A percentile compares a stretch with the other conserved stretches of the same genome.
Conservation (phyloP, 2,888 invertebrate species). For the Dasysyrphus albostriatus region DNA sequence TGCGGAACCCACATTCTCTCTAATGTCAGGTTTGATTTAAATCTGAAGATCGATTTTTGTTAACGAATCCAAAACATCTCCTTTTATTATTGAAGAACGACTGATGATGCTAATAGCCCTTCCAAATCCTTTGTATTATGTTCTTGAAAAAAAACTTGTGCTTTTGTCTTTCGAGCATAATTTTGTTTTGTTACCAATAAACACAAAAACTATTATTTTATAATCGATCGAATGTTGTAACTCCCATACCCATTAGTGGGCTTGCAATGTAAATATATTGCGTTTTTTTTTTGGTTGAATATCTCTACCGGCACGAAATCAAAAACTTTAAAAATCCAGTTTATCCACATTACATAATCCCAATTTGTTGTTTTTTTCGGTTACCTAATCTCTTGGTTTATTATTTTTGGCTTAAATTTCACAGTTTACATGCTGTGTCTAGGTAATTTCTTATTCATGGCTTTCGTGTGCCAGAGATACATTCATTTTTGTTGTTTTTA, state of each 20-base stretch:
- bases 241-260: not conserved
- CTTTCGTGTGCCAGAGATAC: slow-evolving; percentile 1
- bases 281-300: slow-evolving; percentile 4
- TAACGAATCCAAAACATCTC: no score
- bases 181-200: no score
- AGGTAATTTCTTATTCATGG: slow-evolving; percentile 9
- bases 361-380: not conserved
- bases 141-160: no score
- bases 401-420: slow-evolving; percentile 9
- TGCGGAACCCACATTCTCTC: no score
- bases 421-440: not conserved
- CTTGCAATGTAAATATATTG: not conserved
- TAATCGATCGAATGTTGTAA: not conserved
- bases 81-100: no score
- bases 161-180: no score
- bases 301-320: not conserved
- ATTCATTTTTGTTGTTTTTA: not conserved
- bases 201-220: not conserved
- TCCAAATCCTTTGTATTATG: no score
- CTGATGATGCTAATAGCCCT: no score
- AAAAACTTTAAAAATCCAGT: slow-evolving; percentile 36
- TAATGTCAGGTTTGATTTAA: no score
- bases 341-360: slow-evolving; percentile 27
- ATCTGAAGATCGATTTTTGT: no score
- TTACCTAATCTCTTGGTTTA: slow-evolving; percentile 42